Base-by-base conservation (phyloP, 2,797 vertebrate species). In the Melanotaenia trifasciata region DNA sequence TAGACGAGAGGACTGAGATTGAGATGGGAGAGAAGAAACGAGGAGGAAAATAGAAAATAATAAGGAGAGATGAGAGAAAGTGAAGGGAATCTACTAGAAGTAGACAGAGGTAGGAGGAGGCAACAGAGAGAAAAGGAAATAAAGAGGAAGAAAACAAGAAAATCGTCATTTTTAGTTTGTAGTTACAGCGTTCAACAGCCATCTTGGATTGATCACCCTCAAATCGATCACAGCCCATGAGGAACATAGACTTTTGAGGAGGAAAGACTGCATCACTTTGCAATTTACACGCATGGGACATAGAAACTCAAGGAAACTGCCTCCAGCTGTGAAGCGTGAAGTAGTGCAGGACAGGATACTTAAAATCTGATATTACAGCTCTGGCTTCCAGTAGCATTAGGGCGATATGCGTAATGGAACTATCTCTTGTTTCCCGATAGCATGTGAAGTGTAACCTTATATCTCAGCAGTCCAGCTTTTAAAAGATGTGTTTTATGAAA, bases 261-360 rank as follows among this genome's bases (percentile, higher is more conserved):
- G 74, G 61, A 79, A 81, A 91, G 87, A 85, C 81, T 74, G 74
- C 69, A 76, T 83, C 70, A 73, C 79, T 86, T 90, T 79, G 77
- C 63, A 65, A 75, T 83, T 84, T 84, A 82, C 78, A 80, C 90
- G 84, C 81, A 82, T 76, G 0, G 72, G 76, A 69, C 88, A 80
- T 82, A 89, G 86, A 86, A 82, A 83, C 64, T 82, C 76, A 70
- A 11, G 69, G 72, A 89, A 90, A 86, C 59, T 62, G 85, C 88
- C 89, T 88, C 87, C 88, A 89, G 90, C 86, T 89, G 88, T 82
- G 78, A 79, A 78, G 81, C 18, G 43, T 66, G 68, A 83, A 88
- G 84, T 73, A 87, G 85, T 77, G 72, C 66, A 62, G 65, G 33
- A 10, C 33, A 7, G 11, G 70, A 83, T 81, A 64, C 80, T 73